Conservation (phyloP, 1,140 invertebrate species). For the Delia radicum region DNA sequence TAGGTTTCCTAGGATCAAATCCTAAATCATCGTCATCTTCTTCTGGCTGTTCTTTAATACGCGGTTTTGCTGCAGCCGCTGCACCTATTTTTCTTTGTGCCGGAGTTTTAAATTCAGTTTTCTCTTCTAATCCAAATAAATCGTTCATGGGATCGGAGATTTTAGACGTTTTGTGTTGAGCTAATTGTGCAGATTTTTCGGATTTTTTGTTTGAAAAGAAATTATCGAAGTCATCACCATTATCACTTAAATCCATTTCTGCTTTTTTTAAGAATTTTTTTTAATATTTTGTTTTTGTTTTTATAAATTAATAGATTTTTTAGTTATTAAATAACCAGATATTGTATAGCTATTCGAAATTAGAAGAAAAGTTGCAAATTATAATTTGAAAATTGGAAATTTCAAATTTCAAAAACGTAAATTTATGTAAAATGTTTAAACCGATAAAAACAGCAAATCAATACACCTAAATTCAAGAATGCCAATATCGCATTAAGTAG, state of each 20-base stretch:
- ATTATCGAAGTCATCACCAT: constrained; percentile 58
- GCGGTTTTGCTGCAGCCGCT: constrained; percentile 26
- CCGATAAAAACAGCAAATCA: no score
- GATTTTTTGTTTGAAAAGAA: constrained; percentile 55
- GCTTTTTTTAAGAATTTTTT: background rate
- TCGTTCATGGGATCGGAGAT: constrained; percentile 45
- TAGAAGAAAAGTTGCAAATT: no score
- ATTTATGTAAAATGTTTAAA: no score
- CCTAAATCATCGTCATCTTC: constrained; percentile 52
- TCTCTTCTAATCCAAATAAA: constrained; percentile 52
- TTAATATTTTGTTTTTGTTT: background rate
- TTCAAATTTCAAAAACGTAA: no score
- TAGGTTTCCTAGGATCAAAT: constrained; percentile 53
- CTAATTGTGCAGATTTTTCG: background rate
- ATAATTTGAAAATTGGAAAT: no score
- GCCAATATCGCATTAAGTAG: no score
- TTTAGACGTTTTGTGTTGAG: constrained; percentile 27
- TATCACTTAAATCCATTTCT: constrained; percentile 44
- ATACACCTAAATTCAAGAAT: no score
- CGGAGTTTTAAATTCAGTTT: constrained; percentile 32
- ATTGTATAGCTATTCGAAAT: no score
- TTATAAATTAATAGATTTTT: background rate
- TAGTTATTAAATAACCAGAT: no score
- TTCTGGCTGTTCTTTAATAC: constrained; percentile 27
- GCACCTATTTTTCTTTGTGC: background rate